Percentiles rank a stretch among this genome's conserved stretches.
These are phyloP conservation scores for Origma solitaria DNA, from an alignment of 2,113 vertebrate genomes.

Conservation along the genomic window DNA sequence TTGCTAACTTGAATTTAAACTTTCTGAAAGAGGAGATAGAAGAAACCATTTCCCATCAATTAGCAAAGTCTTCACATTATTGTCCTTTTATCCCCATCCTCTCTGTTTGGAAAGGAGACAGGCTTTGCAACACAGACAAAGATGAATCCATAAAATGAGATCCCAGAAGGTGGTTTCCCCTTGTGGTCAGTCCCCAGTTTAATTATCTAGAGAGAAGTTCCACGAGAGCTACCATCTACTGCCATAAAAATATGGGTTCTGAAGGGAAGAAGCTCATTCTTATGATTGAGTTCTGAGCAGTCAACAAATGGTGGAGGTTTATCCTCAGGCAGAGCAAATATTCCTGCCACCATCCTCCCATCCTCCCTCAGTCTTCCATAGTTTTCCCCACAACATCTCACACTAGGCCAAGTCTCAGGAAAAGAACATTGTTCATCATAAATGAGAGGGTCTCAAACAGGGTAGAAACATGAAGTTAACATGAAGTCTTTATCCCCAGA, in stretches of 20 bases:
- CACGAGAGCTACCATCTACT: neutral
- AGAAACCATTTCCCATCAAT: neutral
- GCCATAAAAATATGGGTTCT: neutral
- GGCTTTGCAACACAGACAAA: neutral
- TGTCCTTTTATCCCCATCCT: neutral
- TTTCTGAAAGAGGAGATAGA: neutral
- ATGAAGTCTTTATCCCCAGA: neutral
- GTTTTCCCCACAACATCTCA: neutral
- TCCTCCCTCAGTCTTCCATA: neutral
- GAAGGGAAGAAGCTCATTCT: neutral
- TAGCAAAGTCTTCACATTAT: neutral
- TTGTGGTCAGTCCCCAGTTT: neutral
- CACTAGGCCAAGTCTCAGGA: neutral
- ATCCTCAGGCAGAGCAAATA: neutral
- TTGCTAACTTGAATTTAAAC: neutral
- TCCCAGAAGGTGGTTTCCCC: neutral
- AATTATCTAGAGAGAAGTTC: neutral
- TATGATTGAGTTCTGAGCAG: neutral
- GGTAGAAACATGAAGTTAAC: neutral
- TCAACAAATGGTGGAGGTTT: neutral
- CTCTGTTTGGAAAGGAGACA: neutral
- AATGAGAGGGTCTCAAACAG: neutral
- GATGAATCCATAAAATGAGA: neutral
- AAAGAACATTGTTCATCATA: neutral
- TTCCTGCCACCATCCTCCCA: neutral